These are phyloP conservation scores for Leucophenga varia DNA, from an alignment of 1,140 invertebrate species.

Conservation along the genomic window DNA sequence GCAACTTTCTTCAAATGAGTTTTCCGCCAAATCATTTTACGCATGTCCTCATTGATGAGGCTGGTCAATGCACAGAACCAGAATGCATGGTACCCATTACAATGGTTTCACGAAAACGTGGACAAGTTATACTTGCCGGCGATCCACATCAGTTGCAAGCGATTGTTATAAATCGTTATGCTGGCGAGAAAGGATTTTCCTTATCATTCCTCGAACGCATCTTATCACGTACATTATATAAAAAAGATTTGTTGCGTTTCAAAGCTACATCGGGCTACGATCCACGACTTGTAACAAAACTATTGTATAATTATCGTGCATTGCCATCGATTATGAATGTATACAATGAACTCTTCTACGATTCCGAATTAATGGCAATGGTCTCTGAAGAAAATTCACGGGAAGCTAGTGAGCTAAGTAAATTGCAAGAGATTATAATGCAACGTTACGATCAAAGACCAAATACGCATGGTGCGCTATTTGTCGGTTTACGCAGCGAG, in stretches of 20 bases:
- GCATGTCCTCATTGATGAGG: conserved; percentile 88
- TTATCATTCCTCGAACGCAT: conserved; percentile 73
- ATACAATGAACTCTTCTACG: conserved; percentile 82
- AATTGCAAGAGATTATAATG: conserved; percentile 11
- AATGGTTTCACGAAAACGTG: conserved; percentile 57
- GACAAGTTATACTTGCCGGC: conserved; percentile 81
- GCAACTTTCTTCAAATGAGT: conserved; percentile 67
- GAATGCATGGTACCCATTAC: conserved; percentile 79
- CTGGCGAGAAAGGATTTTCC: conserved; percentile 65
- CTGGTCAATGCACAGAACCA: conserved; percentile 87
- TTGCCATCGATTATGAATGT: conserved; percentile 74
- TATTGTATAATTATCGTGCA: conserved; percentile 77
- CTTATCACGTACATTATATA: conserved; percentile 66
- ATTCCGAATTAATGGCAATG: conserved; percentile 49
- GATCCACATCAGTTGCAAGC: conserved; percentile 92
- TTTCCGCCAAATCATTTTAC: conserved; percentile 78
- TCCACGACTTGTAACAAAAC: conserved; percentile 68
- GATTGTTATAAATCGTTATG: conserved; percentile 69
- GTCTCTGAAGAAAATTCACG: conserved; percentile 35
- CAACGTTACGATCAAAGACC: conserved; percentile 18
- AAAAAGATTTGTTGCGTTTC: conserved; percentile 60
- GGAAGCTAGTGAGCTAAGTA: conserved; percentile 23
- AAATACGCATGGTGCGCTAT: conserved; percentile 70
- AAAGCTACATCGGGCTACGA: conserved; percentile 64
- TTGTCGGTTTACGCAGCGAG: conserved; percentile 78